Percentiles rank a stretch among this genome's conserved stretches.
Conservation (phyloP, 2,888 invertebrate species). For the Rotaria magnacalcarata region DNA sequence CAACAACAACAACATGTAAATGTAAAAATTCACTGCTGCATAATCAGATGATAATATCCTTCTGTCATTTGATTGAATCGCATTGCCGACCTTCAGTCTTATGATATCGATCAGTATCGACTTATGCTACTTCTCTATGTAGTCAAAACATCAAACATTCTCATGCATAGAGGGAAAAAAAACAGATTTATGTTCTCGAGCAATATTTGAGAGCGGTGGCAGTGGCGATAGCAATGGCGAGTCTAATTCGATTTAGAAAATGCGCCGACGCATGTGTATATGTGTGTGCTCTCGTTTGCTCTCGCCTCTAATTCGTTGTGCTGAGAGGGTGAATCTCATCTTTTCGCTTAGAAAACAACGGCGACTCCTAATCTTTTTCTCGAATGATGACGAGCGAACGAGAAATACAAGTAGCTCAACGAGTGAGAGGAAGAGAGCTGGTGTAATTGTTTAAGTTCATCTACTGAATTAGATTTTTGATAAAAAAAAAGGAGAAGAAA, state of each 20-base stretch:
- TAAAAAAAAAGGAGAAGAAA: background rate
- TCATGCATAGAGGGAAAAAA: background rate
- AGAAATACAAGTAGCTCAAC: background rate
- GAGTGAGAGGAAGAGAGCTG: background rate
- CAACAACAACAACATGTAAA: background rate
- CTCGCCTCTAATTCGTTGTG: background rate
- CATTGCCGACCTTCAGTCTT: background rate
- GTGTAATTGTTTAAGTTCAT: constrained; percentile 31
- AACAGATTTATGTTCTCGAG: background rate
- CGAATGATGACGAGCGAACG: constrained; percentile 7
- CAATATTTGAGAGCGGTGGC: background rate
- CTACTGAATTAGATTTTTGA: constrained; percentile 11
- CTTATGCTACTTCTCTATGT: background rate
- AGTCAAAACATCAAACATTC: background rate
- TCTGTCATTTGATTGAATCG: background rate
- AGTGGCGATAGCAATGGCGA: background rate
- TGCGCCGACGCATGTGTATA: background rate
- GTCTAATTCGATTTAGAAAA: constrained; percentile 7
- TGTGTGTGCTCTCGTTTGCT: background rate
- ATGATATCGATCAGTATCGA: background rate
- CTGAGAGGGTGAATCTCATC: constrained; percentile 21
- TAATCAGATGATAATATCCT: background rate
- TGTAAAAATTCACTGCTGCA: background rate
- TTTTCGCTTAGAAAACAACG: constrained; percentile 19
- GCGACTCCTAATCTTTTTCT: constrained; percentile 1